Evolutionary conservation across 1,140 invertebrate species (phyloP), one percentile per base, ranked within the genome.

Genomic region (Venustaconcha ellipsiformis): DNA sequence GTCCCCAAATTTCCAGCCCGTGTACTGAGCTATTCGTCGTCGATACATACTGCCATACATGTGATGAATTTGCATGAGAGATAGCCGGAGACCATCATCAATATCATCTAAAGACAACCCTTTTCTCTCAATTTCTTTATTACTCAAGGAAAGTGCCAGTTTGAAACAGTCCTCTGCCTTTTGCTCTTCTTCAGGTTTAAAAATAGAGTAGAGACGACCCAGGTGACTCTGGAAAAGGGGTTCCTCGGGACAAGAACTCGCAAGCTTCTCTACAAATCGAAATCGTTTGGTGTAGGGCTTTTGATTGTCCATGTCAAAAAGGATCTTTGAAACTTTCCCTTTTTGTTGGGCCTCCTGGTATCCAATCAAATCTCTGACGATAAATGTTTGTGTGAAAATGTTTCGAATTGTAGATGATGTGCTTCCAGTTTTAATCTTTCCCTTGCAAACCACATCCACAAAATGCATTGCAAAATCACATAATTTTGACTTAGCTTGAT

Each of bases 321-420:
- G 57, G 56, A 82, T 37, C 57, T 62, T 67, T 17, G 80, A 79
- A 67, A 82, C 57, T 48, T 59, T 67, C 55, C 70, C 26, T 59
- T 23, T 18, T 55, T 26, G 57, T 59, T 71, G 30, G 0, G 30
- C 20, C 63, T 71, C 69, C 58, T 72, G 70, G 48, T 82, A 72
- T 0, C 65, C 69, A 48, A 72, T 56, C 23, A 69, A 63, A 26
- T 81, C 77, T 15, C 80, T 59, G 15, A 64, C 65, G 23, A 82
- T 82, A 60, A 82, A 82, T 17, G 70, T 82, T 57, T 74, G 75
- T 65, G 72, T 82, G 48, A 82, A 60, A 59, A 80, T 71, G 30
- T 78, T 59, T 14, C 57, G 26, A 48, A 78, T 74, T 2, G n/a
- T 72, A 4, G 66, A 58, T 2, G 67, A 66, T 64, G 59, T 64